A percentile compares a stretch with the other conserved stretches of the same genome.
Conservation (phyloP, 2,113 vertebrate species). For the Sander lucioperca region DNA sequence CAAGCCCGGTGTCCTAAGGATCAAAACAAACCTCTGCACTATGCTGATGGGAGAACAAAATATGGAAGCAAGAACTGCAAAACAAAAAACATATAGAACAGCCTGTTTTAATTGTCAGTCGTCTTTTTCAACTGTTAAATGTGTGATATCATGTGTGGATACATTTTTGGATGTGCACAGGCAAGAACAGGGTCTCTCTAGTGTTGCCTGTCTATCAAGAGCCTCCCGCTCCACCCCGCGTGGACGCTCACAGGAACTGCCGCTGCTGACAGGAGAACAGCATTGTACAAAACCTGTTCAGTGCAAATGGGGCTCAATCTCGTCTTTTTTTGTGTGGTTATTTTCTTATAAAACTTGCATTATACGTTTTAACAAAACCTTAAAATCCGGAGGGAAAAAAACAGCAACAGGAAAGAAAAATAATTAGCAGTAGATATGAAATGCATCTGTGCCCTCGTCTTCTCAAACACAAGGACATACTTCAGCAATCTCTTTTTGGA, state of each 20-base stretch:
- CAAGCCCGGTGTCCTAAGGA: conserved; percentile 48
- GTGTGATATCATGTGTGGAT: not conserved
- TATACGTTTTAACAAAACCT: not conserved
- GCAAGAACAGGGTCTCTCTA: not conserved
- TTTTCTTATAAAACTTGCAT: not conserved
- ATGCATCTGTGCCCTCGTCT: conserved; percentile 25
- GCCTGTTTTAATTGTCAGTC: conserved; percentile 6
- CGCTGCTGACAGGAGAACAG: not conserved
- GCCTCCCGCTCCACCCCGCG: not conserved
- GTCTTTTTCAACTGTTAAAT: conserved; percentile 5
- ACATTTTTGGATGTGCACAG: not conserved
- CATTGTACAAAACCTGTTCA: not conserved
- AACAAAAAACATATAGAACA: not conserved
- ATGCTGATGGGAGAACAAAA: conserved; percentile 13
- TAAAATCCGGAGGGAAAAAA: not conserved
- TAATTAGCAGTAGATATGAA: conserved; percentile 1
- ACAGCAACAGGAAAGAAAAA: not conserved
- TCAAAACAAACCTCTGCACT: conserved; percentile 36
- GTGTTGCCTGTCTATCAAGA: conserved; percentile 3
- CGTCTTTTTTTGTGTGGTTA: not conserved
- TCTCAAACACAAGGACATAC: conserved; percentile 33
- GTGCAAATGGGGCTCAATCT: not conserved
- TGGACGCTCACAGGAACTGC: not conserved
- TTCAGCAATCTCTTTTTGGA: conserved; percentile 34
- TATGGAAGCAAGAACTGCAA: not conserved